phyloP scores from a whole-genome alignment of 2,888 invertebrate genomes.

The Megaustenia siamemsis region DNA sequence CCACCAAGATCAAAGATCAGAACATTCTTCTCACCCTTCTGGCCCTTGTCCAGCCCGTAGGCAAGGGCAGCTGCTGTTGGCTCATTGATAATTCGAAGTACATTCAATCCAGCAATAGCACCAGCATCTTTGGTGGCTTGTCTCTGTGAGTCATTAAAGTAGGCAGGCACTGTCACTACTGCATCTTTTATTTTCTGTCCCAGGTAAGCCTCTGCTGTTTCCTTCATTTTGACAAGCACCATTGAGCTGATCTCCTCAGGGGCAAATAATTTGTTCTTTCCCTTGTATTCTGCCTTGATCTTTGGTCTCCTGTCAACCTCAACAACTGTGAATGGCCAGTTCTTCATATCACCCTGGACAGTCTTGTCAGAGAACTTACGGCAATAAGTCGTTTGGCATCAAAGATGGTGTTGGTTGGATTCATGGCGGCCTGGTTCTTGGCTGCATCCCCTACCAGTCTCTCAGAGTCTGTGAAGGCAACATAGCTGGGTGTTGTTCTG shows the following conservation, averaged over 20 bases:
- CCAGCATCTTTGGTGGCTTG: constrained; percentile 31
- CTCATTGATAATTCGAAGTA: constrained; percentile 16
- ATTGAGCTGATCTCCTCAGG: constrained; percentile 84
- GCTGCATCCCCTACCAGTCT: constrained; percentile 65
- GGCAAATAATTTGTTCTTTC: constrained; percentile 90
- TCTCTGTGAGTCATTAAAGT: constrained; percentile 30
- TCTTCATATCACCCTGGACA: constrained; percentile 72
- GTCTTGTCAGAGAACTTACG: constrained; percentile 66
- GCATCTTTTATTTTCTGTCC: constrained; percentile 9
- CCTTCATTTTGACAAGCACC: constrained; percentile 34
- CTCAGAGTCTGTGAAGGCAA: constrained; percentile 85
- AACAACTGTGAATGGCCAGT: constrained; percentile 71
- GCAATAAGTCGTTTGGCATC: constrained; percentile 75
- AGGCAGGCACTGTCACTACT: constrained; percentile 7
- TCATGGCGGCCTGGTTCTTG: constrained; percentile 83
- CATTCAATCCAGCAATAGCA: constrained; percentile 30
- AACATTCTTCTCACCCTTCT: constrained; percentile 80
- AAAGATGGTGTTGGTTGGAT: constrained; percentile 87
- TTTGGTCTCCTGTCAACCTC: constrained; percentile 69
- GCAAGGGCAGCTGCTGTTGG: constrained; percentile 22
- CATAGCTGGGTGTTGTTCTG: constrained; percentile 87
- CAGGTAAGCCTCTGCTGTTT: constrained; percentile 23
- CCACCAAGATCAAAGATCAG: constrained; percentile 78
- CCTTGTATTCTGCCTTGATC: constrained; percentile 83
- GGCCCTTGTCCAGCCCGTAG: constrained; percentile 78